Percentiles rank a stretch among this genome's conserved stretches.
Conservation (phyloP, 2,888 invertebrate species). For the Chironomus tentans region DNA sequence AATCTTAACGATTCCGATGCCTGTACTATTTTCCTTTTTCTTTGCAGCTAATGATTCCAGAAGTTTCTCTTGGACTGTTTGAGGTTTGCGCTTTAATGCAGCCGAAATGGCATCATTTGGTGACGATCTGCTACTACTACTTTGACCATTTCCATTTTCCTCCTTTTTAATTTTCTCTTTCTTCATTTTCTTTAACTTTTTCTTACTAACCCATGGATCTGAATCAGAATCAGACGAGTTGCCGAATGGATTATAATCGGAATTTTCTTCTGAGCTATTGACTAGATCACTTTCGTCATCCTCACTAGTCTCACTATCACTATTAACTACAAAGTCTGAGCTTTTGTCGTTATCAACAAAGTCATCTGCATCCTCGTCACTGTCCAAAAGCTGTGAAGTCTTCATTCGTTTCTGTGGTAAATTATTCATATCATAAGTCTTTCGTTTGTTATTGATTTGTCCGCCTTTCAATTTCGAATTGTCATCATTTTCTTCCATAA, state of each 20-base stretch:
- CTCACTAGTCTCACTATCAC: constrained; percentile 44
- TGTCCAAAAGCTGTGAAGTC: constrained; percentile 50
- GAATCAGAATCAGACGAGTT: constrained; percentile 72
- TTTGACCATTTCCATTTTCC: constrained; percentile 13
- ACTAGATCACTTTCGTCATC: constrained; percentile 39
- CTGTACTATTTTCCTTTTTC: constrained; percentile 38
- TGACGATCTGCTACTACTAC: constrained; percentile 13
- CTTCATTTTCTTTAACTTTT: constrained; percentile 54
- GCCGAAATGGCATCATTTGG: background rate
- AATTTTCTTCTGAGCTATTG: constrained; percentile 49
- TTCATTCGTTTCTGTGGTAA: constrained; percentile 39
- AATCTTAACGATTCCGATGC: constrained; percentile 7
- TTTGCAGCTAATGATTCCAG: constrained; percentile 52
- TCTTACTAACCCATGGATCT: constrained; percentile 72
- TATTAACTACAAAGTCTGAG: constrained; percentile 15
- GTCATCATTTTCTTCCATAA: constrained; percentile 31
- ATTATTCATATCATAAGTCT: constrained; percentile 12
- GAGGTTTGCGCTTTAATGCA: constrained; percentile 47
- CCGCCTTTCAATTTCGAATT: constrained; percentile 33
- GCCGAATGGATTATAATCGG: constrained; percentile 89
- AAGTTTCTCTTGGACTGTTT: constrained; percentile 70
- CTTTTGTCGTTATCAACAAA: constrained; percentile 37
- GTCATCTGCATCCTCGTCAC: constrained; percentile 50
- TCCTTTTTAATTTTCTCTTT: constrained; percentile 39
- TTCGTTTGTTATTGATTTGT: constrained; percentile 36